phyloP scores from a whole-genome alignment of 2,797 vertebrate species.

The Anableps anableps region DNA sequence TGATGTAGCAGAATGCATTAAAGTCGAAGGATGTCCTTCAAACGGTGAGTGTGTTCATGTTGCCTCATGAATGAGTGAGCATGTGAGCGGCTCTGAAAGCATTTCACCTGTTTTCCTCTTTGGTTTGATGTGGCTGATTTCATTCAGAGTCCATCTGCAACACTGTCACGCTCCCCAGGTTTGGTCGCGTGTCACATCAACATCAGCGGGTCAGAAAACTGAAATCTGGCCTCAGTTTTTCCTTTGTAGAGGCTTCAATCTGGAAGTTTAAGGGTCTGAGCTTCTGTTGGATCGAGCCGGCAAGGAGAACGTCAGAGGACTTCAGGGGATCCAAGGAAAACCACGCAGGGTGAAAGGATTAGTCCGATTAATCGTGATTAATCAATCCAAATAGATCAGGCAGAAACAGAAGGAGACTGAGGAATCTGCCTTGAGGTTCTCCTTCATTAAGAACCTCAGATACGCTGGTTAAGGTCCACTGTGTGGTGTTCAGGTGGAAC shows the following conservation, averaged over 20 bases:
- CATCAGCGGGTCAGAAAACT: background rate
- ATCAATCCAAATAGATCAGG: no score
- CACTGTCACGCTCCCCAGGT: no score
- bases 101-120: background rate
- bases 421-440: no score
- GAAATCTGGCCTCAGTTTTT: background rate
- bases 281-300: no score
- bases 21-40: background rate
- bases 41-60: background rate
- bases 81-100: background rate
- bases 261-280: background rate
- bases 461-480: no score
- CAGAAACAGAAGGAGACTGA: no score
- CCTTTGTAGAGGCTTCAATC: background rate
- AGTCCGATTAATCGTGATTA: no score
- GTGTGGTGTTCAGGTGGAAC: no score
- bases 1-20: background rate
- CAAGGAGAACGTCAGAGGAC: no score
- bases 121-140: background rate
- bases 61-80: background rate
- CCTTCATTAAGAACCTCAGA: no score
- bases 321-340: no score
- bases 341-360: no score
- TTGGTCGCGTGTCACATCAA: background rate
- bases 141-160: background rate